These are phyloP conservation scores for Eilema griseolum DNA, from an alignment of 2,888 invertebrate genomes.

Conservation along the genomic window DNA sequence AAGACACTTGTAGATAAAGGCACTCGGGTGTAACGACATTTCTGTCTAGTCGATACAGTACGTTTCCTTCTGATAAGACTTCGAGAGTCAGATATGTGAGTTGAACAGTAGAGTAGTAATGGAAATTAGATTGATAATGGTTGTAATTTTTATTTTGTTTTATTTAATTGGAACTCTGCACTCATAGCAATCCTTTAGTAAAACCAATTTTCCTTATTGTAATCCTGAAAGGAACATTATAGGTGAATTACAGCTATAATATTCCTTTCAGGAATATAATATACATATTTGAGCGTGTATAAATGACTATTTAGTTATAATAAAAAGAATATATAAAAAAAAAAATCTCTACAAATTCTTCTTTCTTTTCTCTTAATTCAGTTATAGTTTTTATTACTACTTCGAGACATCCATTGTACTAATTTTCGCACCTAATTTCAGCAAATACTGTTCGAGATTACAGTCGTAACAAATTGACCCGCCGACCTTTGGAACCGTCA, in stretches of 20 bases:
- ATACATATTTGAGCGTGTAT: no score
- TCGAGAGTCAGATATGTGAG: constrained; percentile 6
- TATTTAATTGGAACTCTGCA: background rate
- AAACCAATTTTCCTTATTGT: no score
- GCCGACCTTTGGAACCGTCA: constrained; percentile 38
- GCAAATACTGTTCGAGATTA: constrained; percentile 47
- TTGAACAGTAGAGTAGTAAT: constrained; percentile 2
- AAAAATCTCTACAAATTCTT: background rate
- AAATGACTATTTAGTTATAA: no score
- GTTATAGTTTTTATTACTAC: constrained; percentile 29
- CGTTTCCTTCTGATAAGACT: constrained; percentile 49
- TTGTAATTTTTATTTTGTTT: background rate
- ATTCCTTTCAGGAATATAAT: no score
- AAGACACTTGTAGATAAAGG: constrained; percentile 75
- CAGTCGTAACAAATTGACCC: constrained; percentile 42
- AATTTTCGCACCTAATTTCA: constrained; percentile 48
- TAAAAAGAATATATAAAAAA: background rate
- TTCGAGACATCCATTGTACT: constrained; percentile 36
- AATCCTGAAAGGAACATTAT: no score
- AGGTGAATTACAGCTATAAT: no score
- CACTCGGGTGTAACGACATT: constrained; percentile 72
- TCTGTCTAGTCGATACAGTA: constrained; percentile 69
- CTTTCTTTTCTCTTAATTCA: constrained; percentile 9
- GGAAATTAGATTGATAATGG: background rate
- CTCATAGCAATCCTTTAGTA: no score